Evolutionary conservation across 37 sponge, comb jelly and placozoan genomes (phyloP).

Genomic region (Chondrosia reniformis): DNA sequence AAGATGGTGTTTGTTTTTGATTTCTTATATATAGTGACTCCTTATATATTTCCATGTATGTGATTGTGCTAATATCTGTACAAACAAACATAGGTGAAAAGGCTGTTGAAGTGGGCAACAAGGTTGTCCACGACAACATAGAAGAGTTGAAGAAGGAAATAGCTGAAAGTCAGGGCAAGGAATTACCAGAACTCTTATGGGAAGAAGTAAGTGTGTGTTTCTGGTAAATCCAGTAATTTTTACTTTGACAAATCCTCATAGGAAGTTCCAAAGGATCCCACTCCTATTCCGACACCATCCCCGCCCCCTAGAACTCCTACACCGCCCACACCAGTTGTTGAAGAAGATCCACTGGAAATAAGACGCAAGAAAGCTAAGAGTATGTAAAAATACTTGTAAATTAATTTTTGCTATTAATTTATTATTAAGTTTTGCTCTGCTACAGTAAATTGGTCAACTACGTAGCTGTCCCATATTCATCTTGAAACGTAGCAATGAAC

Average conservation of each 20-base stretch:
- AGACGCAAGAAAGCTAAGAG: conserved; percentile 68
- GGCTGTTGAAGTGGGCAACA: conserved; percentile 52
- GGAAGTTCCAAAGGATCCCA: conserved; percentile 2
- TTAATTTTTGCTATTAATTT: too few species aligned
- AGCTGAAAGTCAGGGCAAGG: neutral
- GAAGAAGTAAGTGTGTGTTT: neutral
- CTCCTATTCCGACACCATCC: conserved; percentile 40
- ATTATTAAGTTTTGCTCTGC: too few species aligned
- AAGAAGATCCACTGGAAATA: conserved; percentile 46
- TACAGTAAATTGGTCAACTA: too few species aligned
- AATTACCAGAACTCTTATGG: conserved; percentile 37
- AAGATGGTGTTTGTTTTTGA: too few species aligned
- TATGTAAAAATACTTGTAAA: conserved; percentile 7
- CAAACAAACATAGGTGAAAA: conserved; percentile 36
- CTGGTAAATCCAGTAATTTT: neutral
- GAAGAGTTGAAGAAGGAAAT: conserved; percentile 49
- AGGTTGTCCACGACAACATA: conserved; percentile 56
- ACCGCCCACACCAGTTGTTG: conserved; percentile 16
- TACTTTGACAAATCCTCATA: neutral
- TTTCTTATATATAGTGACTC: too few species aligned
- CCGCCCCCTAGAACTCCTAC: conserved; percentile 38
- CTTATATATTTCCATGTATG: too few species aligned
- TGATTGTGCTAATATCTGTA: too few species aligned
- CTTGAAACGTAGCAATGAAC: too few species aligned
- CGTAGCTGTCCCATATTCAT: too few species aligned